Evolutionary conservation across 2,888 invertebrate species (phyloP).

Genomic region (Folsomia candida): DNA sequence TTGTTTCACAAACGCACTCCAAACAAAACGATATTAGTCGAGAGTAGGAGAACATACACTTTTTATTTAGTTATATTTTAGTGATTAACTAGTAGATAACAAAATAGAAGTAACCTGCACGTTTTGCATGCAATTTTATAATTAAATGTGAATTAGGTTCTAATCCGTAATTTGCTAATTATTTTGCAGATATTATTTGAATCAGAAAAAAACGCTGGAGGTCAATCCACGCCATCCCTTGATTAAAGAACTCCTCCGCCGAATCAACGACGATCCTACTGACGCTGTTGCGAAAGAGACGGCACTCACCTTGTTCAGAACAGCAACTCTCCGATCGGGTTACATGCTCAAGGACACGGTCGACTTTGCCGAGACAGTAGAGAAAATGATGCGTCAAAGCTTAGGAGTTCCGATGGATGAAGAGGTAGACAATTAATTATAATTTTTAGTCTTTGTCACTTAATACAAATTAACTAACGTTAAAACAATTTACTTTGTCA

Average conservation of each 20-base stretch:
- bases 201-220: conserved; percentile 95
- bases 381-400: conserved; percentile 78
- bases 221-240: conserved; percentile 96
- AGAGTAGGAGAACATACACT: conserved; percentile 53
- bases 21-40: conserved; percentile 60
- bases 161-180: neutral
- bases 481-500: neutral
- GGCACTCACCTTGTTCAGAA: conserved; percentile 84
- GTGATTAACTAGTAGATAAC: neutral
- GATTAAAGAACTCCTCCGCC: conserved; percentile 81
- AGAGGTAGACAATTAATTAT: conserved; percentile 53
- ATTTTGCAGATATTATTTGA: conserved; percentile 68
- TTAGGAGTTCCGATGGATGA: conserved; percentile 77
- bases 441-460: neutral
- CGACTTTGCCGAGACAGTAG: conserved; percentile 86
- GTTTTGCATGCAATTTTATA: neutral
- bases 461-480: neutral
- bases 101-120: neutral
- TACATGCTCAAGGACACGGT: conserved; percentile 82
- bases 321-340: conserved; percentile 91
- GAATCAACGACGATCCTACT: conserved; percentile 73
- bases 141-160: neutral
- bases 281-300: conserved; percentile 78
- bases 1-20: conserved; percentile 61
- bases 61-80: conserved; percentile 6